Conservation (phyloP, 1,140 invertebrate genomes). For the Carcinoscorpius rotundicauda region DNA sequence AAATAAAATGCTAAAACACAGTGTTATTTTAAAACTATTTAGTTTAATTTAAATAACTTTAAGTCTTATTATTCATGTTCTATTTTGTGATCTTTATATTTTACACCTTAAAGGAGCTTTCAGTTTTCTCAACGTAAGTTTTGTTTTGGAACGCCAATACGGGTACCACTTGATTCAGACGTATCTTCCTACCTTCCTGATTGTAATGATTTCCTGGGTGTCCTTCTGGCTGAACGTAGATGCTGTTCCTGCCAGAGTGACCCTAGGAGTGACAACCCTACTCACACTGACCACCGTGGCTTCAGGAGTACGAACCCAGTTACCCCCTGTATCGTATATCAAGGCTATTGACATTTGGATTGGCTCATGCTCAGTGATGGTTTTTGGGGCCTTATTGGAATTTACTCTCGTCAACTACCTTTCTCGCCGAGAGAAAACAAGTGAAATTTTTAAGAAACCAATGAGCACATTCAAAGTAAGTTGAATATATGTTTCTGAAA, state of each 20-base stretch:
- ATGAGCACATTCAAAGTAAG: conserved; percentile 9
- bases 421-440: conserved; percentile 3
- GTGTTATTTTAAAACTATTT: no score
- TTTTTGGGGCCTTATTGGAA: conserved; percentile 30
- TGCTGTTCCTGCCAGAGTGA: conserved; percentile 56
- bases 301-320: conserved; percentile 23
- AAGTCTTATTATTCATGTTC: no score
- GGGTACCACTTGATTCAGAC: conserved; percentile 82
- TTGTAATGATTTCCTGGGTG: conserved; percentile 78
- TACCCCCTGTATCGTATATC: conserved; percentile 28
- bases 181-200: conserved; percentile 72
- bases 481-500: background rate
- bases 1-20: no score
- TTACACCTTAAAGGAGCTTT: conserved; percentile 9
- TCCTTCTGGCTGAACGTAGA: conserved; percentile 80
- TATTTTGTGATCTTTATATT: no score
- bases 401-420: conserved; percentile 29
- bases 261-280: conserved; percentile 29
- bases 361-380: conserved; percentile 28
- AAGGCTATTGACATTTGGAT: conserved; percentile 32
- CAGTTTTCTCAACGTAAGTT: conserved; percentile 17
- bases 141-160: conserved; percentile 16
- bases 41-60: no score
- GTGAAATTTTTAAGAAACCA: background rate
- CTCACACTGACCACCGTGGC: conserved; percentile 28